Conservation (phyloP, 2,113 vertebrate genomes). For the Mesembrinibis cayennensis region DNA sequence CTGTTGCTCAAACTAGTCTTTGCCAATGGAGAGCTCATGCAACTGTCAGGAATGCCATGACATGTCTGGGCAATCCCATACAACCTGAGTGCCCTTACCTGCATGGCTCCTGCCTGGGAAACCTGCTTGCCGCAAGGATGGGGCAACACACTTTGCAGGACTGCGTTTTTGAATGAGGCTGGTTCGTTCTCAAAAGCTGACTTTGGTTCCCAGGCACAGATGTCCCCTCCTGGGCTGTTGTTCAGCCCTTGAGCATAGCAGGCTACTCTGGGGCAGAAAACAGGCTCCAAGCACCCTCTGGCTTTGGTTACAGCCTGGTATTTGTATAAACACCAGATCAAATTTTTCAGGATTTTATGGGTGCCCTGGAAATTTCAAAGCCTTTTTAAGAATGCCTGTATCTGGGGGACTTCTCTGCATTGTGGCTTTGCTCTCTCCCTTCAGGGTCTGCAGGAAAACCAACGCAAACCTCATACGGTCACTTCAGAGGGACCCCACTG, state of each 20-base stretch:
- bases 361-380: background rate
- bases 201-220: background rate
- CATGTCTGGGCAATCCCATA: background rate
- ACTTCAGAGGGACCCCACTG: background rate
- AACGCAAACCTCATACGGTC: background rate
- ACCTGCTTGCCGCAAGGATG: background rate
- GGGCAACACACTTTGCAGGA: background rate
- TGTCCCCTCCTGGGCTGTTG: background rate
- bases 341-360: background rate
- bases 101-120: background rate
- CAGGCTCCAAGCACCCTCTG: background rate
- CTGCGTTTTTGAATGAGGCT: background rate
- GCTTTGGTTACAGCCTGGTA: background rate
- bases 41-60: background rate
- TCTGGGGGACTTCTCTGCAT: background rate
- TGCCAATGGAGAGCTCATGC: background rate
- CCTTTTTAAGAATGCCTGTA: background rate
- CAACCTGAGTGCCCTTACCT: background rate
- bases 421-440: background rate
- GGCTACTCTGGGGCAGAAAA: background rate
- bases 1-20: background rate
- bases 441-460: background rate
- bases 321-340: background rate
- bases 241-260: background rate
- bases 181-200: background rate